Conservation (phyloP, 2,888 invertebrate species). For the Eucera pruinosa region DNA sequence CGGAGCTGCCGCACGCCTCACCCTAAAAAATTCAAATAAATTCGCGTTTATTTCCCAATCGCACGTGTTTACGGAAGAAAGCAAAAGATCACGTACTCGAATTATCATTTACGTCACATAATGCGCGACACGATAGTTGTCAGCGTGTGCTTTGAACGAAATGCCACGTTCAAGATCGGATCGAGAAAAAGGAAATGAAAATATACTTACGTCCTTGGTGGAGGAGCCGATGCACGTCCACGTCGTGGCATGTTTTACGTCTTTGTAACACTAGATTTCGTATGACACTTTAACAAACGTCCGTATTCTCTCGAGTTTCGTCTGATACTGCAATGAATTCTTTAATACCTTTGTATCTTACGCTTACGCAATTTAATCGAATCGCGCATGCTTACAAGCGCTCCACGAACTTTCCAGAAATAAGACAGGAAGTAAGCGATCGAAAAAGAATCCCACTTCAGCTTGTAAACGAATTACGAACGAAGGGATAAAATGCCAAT, state of each 20-base stretch:
- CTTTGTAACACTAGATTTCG: slow-evolving; percentile 6
- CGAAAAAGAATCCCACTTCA: slow-evolving; percentile 20
- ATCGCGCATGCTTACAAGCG: slow-evolving; percentile 31
- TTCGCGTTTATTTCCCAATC: neutral
- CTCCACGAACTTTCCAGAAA: slow-evolving; percentile 55
- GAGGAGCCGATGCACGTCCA: slow-evolving; percentile 80
- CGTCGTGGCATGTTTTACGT: slow-evolving; percentile 79
- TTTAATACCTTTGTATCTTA: slow-evolving; percentile 35
- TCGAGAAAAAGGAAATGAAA: too few species aligned
- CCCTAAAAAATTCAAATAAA: slow-evolving; percentile 66
- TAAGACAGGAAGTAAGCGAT: slow-evolving; percentile 25
- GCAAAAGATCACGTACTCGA: neutral
- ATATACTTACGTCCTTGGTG: slow-evolving; percentile 80
- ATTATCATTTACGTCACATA: neutral
- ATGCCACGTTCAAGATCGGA: slow-evolving; percentile 5
- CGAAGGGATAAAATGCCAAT: neutral
- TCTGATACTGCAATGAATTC: slow-evolving; percentile 62
- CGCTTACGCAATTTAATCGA: slow-evolving; percentile 54
- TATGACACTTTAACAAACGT: slow-evolving; percentile 35
- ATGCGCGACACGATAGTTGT: neutral
- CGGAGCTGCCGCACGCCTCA: slow-evolving; percentile 69
- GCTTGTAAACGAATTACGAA: neutral
- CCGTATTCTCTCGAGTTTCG: slow-evolving; percentile 47
- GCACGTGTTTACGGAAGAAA: neutral
- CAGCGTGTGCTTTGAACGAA: slow-evolving; percentile 50